Evolutionary conservation across 2,888 invertebrate genomes (phyloP), one percentile per base, ranked within the genome.

Genomic region (Lepidochitona cinerea): DNA sequence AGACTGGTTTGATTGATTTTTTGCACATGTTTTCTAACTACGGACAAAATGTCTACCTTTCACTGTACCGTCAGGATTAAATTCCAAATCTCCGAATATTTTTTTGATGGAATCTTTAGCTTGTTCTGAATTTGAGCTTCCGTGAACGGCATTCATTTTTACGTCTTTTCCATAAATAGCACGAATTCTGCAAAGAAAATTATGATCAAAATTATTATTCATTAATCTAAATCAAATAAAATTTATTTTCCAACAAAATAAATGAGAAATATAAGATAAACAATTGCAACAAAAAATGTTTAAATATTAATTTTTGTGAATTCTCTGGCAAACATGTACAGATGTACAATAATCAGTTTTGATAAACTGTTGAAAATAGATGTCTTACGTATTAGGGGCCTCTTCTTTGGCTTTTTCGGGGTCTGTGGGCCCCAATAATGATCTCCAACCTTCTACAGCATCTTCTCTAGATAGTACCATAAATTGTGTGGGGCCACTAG

Each of bases 391-490:
- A 4, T 88, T 84, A 52, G 89, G 89, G 37, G 83, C 80, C 33
- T 81, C 83, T 68, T 84, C 82, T 77, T 86, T 89, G 1, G 90
- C 90, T 54, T 85, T 72, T 33, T 81, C 77, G 69, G 91, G 89
- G 74, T 89, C 88, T 37, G 85, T 85, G 6, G 85, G 86, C 64
- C 89, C 89, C 59, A 89, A 87, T 41, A 84, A 49, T 18, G 81
- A 75, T 71, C 89, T 77, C 88, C 88, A 89, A 29, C 87, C 87
- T 26, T 83, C 82, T 14, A 89, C 85, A 35, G 89, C 89, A 78
- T 83, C 85, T 78, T 88, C 87, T 78, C 86, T 71, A n/a, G 89
- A 86, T 36, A 89, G 79, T 69, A 89, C 88, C 85, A 89, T 85
- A 76, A 89, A 86, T 70, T 83, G 77, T 37, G 88, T 86, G 5